phyloP scores from a whole-genome alignment of 2,888 invertebrate genomes.

The Pharmacophagus antenor region DNA sequence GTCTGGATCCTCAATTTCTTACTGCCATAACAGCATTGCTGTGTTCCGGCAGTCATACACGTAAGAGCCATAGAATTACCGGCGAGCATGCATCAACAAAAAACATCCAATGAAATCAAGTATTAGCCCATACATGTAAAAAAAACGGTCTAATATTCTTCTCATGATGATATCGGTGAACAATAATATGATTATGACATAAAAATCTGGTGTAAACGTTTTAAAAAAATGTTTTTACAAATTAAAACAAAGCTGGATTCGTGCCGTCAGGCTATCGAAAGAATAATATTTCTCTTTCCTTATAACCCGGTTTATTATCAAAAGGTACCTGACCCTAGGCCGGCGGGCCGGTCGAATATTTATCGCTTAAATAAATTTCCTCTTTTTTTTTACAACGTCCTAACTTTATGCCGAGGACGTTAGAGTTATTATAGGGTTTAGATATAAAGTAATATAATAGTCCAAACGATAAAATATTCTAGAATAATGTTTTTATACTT shows the following conservation, averaged over 20 bases:
- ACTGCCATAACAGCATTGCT: no score
- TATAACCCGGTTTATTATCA: constrained; percentile 18
- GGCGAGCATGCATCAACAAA: no score
- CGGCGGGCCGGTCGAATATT: constrained; percentile 12
- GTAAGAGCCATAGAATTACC: no score
- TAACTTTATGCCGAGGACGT: constrained; percentile 15
- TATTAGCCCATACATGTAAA: no score
- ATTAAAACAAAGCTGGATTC: constrained; percentile 7
- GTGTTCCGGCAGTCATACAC: no score
- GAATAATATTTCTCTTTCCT: constrained; percentile 20
- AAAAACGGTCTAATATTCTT: no score
- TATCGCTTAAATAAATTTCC: constrained; percentile 21
- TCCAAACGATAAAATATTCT: constrained; percentile 3
- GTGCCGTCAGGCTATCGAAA: constrained; percentile 8
- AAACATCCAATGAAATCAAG: no score
- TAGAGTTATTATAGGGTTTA: constrained; percentile 15
- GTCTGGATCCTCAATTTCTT: no score
- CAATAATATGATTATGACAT: background rate
- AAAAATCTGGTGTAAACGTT: background rate
- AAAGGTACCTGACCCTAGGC: constrained; percentile 14
- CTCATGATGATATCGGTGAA: no score
- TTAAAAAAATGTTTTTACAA: background rate
- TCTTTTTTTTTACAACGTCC: constrained; percentile 14
- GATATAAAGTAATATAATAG: constrained; percentile 12
- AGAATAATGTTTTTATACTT: background rate